phyloP scores from a whole-genome alignment of 2,888 invertebrate species.

The Perdita meconis region DNA sequence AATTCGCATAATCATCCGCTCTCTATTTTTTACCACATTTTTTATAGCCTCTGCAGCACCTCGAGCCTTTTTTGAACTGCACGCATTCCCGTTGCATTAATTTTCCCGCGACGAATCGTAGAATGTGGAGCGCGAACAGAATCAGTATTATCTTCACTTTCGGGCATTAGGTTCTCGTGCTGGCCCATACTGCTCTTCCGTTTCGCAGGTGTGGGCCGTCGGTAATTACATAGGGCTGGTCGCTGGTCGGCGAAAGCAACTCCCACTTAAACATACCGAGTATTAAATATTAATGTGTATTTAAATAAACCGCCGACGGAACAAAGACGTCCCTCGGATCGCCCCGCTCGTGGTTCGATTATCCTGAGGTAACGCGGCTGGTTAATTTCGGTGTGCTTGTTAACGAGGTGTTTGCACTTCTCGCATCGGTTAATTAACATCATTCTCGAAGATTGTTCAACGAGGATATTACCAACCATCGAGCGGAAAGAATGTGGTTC shows the following conservation, averaged over 20 bases:
- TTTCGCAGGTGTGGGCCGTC: conserved; percentile 73
- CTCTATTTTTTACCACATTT: no score
- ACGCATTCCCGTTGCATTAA: not conserved
- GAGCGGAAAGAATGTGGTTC: not conserved
- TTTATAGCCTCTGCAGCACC: no score
- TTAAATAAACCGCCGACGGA: conserved; percentile 78
- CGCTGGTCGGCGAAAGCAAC: conserved; percentile 74
- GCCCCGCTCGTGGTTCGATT: not conserved
- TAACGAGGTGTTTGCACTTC: conserved; percentile 30
- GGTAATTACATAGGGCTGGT: conserved; percentile 79
- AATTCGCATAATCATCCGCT: no score
- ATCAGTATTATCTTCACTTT: conserved; percentile 43
- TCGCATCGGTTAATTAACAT: conserved; percentile 10
- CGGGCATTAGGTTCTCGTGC: conserved; percentile 62
- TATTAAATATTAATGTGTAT: conserved; percentile 82
- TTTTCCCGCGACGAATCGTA: not conserved
- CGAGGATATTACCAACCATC: not conserved
- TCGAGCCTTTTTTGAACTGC: no score
- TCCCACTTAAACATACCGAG: conserved; percentile 80
- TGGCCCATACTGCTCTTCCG: conserved; percentile 48
- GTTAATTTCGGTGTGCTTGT: conserved; percentile 3
- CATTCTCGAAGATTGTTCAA: not conserved
- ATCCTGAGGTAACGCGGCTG: not conserved
- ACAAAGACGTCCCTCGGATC: conserved; percentile 60
- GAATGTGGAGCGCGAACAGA: not conserved